These are phyloP conservation scores for Cyanoramphus novaezelandiae DNA, from an alignment of 2,113 vertebrate species.

Conservation along the genomic window DNA sequence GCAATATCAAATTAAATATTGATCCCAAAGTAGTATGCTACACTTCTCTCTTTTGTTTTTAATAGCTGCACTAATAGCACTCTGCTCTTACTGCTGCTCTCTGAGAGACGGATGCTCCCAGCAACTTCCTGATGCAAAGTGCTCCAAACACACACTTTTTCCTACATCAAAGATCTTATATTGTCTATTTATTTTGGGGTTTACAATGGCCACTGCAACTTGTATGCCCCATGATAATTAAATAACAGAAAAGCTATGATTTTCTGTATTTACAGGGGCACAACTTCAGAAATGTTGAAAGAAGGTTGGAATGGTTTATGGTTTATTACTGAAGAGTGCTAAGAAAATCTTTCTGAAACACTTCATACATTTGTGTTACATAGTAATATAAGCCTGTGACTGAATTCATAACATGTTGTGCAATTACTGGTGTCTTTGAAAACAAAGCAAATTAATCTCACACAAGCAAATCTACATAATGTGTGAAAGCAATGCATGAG, in stretches of 20 bases:
- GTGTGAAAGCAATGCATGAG: neutral
- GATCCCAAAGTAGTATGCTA: conserved; percentile 4
- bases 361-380: neutral
- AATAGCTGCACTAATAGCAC: conserved; percentile 9
- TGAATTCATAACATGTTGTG: neutral
- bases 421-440: neutral
- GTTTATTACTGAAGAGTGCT: neutral
- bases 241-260: neutral
- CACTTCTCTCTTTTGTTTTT: neutral
- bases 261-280: neutral
- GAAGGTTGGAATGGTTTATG: neutral
- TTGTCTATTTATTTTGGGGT: neutral
- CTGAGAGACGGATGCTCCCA: neutral
- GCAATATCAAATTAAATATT: conserved; percentile 3
- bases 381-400: neutral
- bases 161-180: neutral
- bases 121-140: neutral
- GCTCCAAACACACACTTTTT: neutral
- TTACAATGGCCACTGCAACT: neutral
- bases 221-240: neutral
- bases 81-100: neutral
- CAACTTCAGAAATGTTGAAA: neutral
- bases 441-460: conserved; percentile 21
- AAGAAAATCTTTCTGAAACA: neutral
- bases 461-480: neutral